These are phyloP conservation scores for Ennomos erosarius DNA, from an alignment of 2,888 invertebrate genomes.

Conservation along the genomic window DNA sequence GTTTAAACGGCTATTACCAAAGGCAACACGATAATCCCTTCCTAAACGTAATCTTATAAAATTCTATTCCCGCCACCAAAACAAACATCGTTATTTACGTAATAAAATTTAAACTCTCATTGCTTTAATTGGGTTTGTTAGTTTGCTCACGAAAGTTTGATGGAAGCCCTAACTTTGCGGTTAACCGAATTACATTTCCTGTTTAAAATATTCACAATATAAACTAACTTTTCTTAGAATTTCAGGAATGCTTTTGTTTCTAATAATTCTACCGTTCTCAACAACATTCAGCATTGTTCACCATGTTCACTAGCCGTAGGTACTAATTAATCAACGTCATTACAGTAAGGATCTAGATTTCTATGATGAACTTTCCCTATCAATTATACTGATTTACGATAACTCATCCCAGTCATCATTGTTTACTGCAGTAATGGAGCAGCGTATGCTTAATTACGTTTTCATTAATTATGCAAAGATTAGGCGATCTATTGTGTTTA, in stretches of 20 bases:
- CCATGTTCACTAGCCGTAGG: constrained; percentile 38
- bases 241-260: constrained; percentile 30
- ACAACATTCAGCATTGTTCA: constrained; percentile 36
- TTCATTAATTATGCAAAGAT: constrained; percentile 22
- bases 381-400: constrained; percentile 23
- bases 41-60: constrained; percentile 14
- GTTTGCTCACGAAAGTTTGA: constrained; percentile 36
- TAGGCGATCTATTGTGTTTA: no score
- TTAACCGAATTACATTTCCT: constrained; percentile 34
- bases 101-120: constrained; percentile 34
- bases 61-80: constrained; percentile 27
- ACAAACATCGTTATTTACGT: constrained; percentile 35
- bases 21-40: constrained; percentile 16
- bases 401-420: constrained; percentile 18
- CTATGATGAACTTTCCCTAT: constrained; percentile 24
- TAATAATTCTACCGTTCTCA: constrained; percentile 14
- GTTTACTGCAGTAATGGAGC: constrained; percentile 13
- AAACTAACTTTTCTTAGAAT: constrained; percentile 24
- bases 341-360: constrained; percentile 30
- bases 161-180: constrained; percentile 36
- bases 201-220: constrained; percentile 28
- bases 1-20: constrained; percentile 12
- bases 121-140: constrained; percentile 40
- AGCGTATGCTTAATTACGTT: constrained; percentile 1
- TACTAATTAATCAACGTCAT: constrained; percentile 38